A percentile compares a stretch with the other conserved stretches of the same genome.
Conservation (phyloP, 2,797 vertebrate species). For the Protonibea diacanthus region DNA sequence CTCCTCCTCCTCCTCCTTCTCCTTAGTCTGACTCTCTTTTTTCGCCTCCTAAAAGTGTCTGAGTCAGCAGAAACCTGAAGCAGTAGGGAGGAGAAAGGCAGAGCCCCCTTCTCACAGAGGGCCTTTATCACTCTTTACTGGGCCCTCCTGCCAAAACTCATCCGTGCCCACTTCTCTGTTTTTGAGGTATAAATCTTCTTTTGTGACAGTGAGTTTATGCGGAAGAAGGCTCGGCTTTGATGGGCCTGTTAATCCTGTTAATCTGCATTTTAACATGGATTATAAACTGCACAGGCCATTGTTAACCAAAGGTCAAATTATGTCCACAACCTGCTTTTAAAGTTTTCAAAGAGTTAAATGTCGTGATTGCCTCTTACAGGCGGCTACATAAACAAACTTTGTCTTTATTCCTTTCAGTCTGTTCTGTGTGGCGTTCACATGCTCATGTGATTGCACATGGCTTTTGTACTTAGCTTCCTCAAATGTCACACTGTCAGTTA, state of each 20-base stretch:
- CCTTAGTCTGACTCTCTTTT: conserved; percentile 40
- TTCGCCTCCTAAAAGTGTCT: conserved; percentile 59
- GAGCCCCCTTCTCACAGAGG: conserved; percentile 39
- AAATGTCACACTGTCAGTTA: conserved; percentile 49
- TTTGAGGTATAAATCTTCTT: conserved; percentile 46
- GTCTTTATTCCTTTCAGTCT: conserved; percentile 22
- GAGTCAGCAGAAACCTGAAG: conserved; percentile 82
- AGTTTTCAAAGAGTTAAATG: not conserved
- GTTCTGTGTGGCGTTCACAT: conserved; percentile 22
- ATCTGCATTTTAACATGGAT: conserved; percentile 41
- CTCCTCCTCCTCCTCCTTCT: not conserved
- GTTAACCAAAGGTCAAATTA: conserved; percentile 18
- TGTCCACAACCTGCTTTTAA: conserved; percentile 24
- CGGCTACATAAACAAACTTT: conserved; percentile 17
- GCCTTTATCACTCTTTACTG: conserved; percentile 56
- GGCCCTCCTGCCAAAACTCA: conserved; percentile 34
- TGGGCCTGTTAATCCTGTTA: conserved; percentile 23
- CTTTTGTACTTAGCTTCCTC: conserved; percentile 59
- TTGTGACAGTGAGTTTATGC: conserved; percentile 27
- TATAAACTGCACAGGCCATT: conserved; percentile 15
- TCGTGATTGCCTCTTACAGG: not conserved
- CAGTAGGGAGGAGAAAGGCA: conserved; percentile 49
- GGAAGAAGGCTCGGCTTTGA: conserved; percentile 23
- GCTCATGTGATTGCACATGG: conserved; percentile 46
- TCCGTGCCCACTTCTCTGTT: conserved; percentile 31